A percentile compares a stretch with the other conserved stretches of the same genome.
phyloP scores from a whole-genome alignment of 1,140 invertebrate species.

The Solenopsis invicta region DNA sequence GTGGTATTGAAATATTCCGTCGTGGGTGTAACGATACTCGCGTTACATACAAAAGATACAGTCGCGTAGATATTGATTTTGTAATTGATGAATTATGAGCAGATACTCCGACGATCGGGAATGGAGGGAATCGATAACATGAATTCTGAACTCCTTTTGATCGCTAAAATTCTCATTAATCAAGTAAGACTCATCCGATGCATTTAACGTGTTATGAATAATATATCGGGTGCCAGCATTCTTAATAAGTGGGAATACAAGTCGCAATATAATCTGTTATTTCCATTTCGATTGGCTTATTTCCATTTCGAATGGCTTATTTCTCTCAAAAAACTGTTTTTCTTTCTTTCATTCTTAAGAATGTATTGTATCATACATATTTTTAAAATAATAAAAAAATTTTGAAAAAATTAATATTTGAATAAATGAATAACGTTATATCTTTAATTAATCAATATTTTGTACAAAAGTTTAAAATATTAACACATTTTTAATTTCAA shows the following conservation, averaged over 20 bases:
- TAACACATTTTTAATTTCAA: too few relatives aligned
- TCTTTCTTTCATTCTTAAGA: neutral
- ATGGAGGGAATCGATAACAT: neutral
- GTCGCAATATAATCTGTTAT: conserved; percentile 7
- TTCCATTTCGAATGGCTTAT: neutral
- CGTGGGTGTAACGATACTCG: conserved; percentile 57
- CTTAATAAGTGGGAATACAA: neutral
- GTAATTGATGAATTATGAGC: conserved; percentile 46
- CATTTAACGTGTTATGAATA: conserved; percentile 48
- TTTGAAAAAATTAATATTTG: too few relatives aligned
- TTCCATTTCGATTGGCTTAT: neutral
- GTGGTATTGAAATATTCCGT: conserved; percentile 33
- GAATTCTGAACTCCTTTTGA: conserved; percentile 7
- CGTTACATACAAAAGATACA: conserved; percentile 35
- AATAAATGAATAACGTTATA: too few relatives aligned
- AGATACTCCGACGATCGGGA: neutral
- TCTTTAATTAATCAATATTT: too few relatives aligned
- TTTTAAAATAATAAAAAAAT: too few relatives aligned
- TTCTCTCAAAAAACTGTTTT: neutral
- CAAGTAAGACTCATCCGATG: conserved; percentile 27
- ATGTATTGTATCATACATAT: too few relatives aligned
- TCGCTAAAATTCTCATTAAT: conserved; percentile 36
- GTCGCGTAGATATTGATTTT: conserved; percentile 15
- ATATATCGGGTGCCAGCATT: conserved; percentile 23
- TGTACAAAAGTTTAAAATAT: too few relatives aligned